Evolutionary conservation across 2,888 invertebrate genomes (phyloP).

Genomic region (Salticus scenicus): DNA sequence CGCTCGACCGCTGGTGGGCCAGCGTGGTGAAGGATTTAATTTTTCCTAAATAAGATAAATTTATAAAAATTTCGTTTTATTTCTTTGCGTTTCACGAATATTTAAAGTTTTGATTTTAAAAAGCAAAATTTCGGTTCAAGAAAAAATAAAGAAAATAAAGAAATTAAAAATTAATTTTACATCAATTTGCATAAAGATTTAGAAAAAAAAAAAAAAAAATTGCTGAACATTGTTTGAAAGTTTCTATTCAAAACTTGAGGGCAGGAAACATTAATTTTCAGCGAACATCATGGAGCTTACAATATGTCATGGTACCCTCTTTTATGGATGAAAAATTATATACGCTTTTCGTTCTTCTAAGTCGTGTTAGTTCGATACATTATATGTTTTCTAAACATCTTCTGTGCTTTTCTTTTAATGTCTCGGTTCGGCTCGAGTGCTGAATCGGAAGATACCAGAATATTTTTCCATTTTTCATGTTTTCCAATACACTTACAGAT

Average conservation of each 20-base stretch:
- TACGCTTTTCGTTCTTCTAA: constrained; percentile 43
- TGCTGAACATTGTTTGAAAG: constrained; percentile 12
- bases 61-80: background rate
- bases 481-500: background rate
- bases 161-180: background rate
- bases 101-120: too few species aligned
- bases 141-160: background rate
- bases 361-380: constrained; percentile 51
- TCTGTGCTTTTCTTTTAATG: constrained; percentile 12
- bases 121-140: background rate
- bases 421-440: background rate
- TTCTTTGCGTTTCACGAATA: background rate
- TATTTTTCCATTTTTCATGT: constrained; percentile 11
- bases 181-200: background rate
- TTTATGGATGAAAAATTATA: constrained; percentile 47
- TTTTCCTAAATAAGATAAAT: too few species aligned
- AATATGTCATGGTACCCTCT: constrained; percentile 47
- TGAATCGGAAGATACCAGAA: background rate
- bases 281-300: constrained; percentile 38
- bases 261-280: constrained; percentile 46
- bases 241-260: constrained; percentile 16
- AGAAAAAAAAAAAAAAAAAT: background rate
- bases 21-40: too few species aligned
- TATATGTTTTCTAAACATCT: constrained; percentile 12
- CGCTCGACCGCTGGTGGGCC: too few species aligned